Evolutionary conservation across 2,113 vertebrate species (phyloP), one percentile per base, ranked within the genome.

Genomic region (Oreochromis spilurus): DNA sequence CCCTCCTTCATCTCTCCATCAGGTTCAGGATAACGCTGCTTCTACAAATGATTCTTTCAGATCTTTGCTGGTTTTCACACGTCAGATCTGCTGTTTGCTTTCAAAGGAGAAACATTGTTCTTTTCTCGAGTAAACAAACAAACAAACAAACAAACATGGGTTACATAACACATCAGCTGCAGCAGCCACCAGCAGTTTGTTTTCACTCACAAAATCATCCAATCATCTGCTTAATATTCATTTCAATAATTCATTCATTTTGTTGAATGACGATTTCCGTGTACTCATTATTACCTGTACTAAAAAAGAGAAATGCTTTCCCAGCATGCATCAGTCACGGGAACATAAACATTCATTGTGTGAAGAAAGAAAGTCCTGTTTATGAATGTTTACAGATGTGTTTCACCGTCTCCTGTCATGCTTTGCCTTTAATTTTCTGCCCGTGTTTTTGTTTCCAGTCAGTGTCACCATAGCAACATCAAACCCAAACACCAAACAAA

Each of bases 401-500:
- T 85, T 83, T 75, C 36, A 62, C 9, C 55, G 17, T 81, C 79
- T 87, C 7, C 26, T 43, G 83, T 84, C 54, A 29, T 9, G 26
- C 54, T 53, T 55, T 6, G 40, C 48, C 52, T 84, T 82, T 81
- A 38, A 40, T 77, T 82, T 54, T 80, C 79, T 78, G 31, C 62
- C 62, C 81, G 26, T 85, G 82, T 65, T 83, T 84, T 82, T 84
- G 70, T 84, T 93, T 94, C 57, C 4, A 40, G 53, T 34, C 70
- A 14, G 40, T 2, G 36, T 91, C 11, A 2, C 92, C 83, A 83
- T 84, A 16, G 91, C 88, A 93, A 93, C 92, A 79, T 89, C 70
- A 43, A 89, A 75, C 82, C 82, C 55, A 89, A 93, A 91, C 91
- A 82, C 72, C 58, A 87, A 93, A 92, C 87, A 92, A 87, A 85